Percentiles rank a stretch among this genome's conserved stretches.
phyloP scores from a whole-genome alignment of 2,113 vertebrate species.

The Nettapus auritus region DNA sequence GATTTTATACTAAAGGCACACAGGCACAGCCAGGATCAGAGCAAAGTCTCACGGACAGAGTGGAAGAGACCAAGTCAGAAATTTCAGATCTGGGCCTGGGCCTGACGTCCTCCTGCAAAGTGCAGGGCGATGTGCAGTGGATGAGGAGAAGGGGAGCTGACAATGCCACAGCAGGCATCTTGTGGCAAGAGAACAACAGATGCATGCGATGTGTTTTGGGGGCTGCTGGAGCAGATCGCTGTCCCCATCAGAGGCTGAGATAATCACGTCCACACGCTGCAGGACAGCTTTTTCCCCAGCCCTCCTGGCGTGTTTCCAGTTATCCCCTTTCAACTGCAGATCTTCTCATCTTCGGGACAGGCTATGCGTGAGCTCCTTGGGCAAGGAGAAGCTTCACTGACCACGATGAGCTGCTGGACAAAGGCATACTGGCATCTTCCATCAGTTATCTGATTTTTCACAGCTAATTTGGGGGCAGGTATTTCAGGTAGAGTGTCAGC shows the following conservation, averaged over 20 bases:
- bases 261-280: not conserved
- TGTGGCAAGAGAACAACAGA: not conserved
- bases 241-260: not conserved
- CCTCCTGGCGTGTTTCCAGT: not conserved
- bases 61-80: not conserved
- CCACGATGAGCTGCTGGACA: conserved; percentile 18
- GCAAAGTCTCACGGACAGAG: not conserved
- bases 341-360: not conserved
- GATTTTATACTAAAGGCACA: not conserved
- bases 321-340: not conserved
- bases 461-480: conserved; percentile 63
- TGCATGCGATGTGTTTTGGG: not conserved
- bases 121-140: not conserved
- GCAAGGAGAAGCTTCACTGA: conserved; percentile 24
- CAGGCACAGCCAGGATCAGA: not conserved
- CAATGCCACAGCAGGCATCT: not conserved
- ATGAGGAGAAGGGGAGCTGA: not conserved
- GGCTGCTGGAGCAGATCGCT: fast-evolving
- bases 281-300: not conserved
- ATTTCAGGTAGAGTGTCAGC: conserved; percentile 62
- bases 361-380: not conserved
- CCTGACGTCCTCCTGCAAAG: not conserved
- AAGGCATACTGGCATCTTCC: conserved; percentile 16
- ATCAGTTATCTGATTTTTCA: conserved; percentile 60
- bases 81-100: not conserved